Conservation (phyloP, 1,140 invertebrate species). For the Holcopasites calliopsidis region DNA sequence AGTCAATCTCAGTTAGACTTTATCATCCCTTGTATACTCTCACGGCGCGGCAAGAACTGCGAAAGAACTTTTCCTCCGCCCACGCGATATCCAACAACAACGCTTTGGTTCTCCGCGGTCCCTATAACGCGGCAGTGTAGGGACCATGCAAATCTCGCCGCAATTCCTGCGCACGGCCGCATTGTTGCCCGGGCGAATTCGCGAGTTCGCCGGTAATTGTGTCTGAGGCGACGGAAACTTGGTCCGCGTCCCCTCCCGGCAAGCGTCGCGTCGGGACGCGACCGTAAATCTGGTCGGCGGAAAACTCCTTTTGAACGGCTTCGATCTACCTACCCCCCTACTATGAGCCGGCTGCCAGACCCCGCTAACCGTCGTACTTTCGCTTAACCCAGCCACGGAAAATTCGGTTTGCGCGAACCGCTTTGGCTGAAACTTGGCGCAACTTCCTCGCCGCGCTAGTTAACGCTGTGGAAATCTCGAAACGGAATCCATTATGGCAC, state of each 20-base stretch:
- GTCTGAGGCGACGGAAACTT: background rate
- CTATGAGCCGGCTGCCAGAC: background rate
- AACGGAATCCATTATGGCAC: constrained; percentile 25
- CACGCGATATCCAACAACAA: no score
- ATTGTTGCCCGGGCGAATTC: background rate
- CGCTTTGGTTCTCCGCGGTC: background rate
- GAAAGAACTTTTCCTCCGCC: no score
- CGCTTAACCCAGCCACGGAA: background rate
- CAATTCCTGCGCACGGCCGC: background rate
- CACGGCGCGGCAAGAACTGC: no score
- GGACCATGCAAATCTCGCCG: background rate
- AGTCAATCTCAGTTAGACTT: no score
- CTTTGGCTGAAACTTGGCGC: constrained; percentile 7
- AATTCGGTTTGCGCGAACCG: constrained; percentile 13
- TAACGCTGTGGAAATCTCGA: constrained; percentile 16
- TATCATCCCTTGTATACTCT: no score
- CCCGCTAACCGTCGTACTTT: background rate
- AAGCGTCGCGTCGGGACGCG: background rate
- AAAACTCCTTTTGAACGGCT: background rate
- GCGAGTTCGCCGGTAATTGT: background rate
- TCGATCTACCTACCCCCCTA: background rate
- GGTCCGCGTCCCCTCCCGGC: no score
- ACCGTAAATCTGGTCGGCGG: background rate
- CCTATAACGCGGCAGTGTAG: background rate
- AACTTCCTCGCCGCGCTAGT: constrained; percentile 13